Conservation (phyloP, 2,797 vertebrate genomes). For the Rhinichthys osculus region DNA sequence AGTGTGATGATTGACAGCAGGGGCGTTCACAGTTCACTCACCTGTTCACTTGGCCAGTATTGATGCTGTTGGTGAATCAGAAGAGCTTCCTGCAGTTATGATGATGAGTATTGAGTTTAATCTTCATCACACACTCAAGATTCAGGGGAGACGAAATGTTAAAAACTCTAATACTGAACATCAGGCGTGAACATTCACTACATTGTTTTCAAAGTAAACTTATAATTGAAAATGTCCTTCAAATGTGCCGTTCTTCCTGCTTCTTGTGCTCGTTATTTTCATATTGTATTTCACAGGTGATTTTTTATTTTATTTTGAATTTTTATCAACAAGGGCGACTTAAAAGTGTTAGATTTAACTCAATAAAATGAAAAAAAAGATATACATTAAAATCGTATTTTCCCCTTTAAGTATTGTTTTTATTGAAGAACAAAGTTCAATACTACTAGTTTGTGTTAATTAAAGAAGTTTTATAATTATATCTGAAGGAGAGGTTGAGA, state of each 20-base stretch:
- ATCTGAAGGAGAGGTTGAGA: too few species aligned
- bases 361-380: background rate
- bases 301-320: background rate
- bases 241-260: background rate
- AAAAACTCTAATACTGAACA: background rate
- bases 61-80: background rate
- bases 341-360: background rate
- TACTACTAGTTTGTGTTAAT: background rate
- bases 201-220: background rate
- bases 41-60: constrained; percentile 8
- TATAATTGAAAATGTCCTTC: background rate
- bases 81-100: background rate
- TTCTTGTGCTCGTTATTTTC: background rate
- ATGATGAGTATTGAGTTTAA: background rate
- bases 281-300: background rate
- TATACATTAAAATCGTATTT: background rate
- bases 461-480: background rate
- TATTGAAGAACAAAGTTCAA: background rate
- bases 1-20: constrained; percentile 28
- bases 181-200: background rate
- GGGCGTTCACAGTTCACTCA: background rate
- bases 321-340: background rate
- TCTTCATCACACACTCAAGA: background rate
- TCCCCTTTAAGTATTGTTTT: background rate
- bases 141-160: background rate